Evolutionary conservation across 2,113 vertebrate species (phyloP), one percentile per base, ranked within the genome.

Genomic region (Gulo gulo): DNA sequence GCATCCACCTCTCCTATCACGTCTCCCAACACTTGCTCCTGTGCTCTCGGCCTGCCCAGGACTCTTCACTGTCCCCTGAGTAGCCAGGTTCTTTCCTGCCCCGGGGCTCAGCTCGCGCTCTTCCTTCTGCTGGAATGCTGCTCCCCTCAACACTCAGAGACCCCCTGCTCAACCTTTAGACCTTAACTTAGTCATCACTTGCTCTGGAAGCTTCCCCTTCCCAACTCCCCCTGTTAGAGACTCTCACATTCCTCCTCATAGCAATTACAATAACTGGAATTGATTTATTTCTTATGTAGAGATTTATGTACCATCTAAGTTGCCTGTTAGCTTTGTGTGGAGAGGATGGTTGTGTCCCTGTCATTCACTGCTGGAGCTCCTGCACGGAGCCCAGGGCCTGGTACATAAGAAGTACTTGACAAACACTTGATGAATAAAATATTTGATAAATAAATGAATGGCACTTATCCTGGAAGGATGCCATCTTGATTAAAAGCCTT

Each of bases 41-140:
- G 1, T 1, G 39, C 50, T 36, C 9, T 6, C 20, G 26, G 36
- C 6, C 47, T 2, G 34, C 21, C 23, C 14, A 76, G 92, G 74
- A 59, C 50, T 31, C 18, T 29, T 10, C 24, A 1, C 34, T 2
- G 7, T 34, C 73, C 59, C 73, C 21, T 21, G 24, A 78, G n/a
- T n/a, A 2, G 21, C 92, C n/a, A 52, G 20, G 10, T 7, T 29
- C 29, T 29, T 13, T 45, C 29, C 42, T 80, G 73, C 16, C 39
- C n/a, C 18, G 0, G 10, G 45, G n/a, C 36, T n/a, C 14, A 11
- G 42, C 3, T 23, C 4, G 1, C 0, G 7, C 59, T n/a, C 9
- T 45, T 80, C 61, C 50, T 21, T 42, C 21, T 45, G 10, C 7
- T 14, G 29, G 47, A 23, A 36, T n/a, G 57, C 6, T 39, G 21